phyloP scores from a whole-genome alignment of 2,797 vertebrate genomes.

The Dipus sagitta region DNA sequence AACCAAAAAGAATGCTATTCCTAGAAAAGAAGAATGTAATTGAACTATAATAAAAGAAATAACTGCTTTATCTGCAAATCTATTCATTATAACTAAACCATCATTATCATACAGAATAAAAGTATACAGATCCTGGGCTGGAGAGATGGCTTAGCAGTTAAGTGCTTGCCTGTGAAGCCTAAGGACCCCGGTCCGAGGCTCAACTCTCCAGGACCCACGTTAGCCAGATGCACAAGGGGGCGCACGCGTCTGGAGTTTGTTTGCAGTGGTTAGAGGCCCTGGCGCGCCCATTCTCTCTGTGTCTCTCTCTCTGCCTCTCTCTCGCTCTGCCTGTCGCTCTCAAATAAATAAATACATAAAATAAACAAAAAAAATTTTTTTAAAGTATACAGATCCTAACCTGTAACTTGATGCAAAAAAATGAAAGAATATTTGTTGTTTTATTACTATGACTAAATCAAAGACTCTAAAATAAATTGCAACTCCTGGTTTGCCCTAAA shows the following conservation, averaged over 20 bases:
- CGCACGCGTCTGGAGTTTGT: too few species aligned
- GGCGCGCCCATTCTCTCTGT: too few species aligned
- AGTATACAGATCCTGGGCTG: constrained; percentile 2
- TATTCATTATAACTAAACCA: constrained; percentile 28
- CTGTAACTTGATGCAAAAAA: not conserved
- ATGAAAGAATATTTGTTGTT: constrained; percentile 33
- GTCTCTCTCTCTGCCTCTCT: too few species aligned
- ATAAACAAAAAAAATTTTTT: too few species aligned
- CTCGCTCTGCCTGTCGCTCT: too few species aligned
- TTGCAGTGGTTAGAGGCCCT: too few species aligned
- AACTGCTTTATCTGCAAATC: not conserved
- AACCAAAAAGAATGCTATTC: not conserved
- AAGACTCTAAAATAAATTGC: constrained; percentile 30
- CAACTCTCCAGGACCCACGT: too few species aligned
- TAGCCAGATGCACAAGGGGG: too few species aligned
- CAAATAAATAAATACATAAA: too few species aligned
- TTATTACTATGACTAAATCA: constrained; percentile 15
- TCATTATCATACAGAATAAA: not conserved
- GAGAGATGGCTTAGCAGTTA: too few species aligned
- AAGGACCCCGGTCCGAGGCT: too few species aligned
- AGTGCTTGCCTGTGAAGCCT: too few species aligned
- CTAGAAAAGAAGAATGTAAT: constrained; percentile 8
- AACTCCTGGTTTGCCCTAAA: not conserved
- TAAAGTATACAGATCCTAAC: constrained; percentile 20
- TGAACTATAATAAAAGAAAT: constrained; percentile 20